Percentiles rank a stretch among this genome's conserved stretches.
Evolutionary conservation across 2,888 invertebrate species (phyloP).

Genomic region (Phania funesta): DNA sequence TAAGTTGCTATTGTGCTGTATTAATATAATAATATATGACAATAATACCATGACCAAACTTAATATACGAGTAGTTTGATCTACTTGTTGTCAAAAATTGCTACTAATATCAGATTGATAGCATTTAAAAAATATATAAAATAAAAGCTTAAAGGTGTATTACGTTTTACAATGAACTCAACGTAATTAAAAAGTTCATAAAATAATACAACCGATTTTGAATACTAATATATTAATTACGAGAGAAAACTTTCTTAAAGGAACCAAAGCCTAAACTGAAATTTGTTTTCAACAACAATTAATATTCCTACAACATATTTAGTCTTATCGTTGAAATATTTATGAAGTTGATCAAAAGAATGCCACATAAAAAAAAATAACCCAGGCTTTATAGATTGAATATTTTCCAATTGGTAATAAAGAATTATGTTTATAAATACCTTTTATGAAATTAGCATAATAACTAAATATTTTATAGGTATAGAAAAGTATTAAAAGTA

Average conservation of each 20-base stretch:
- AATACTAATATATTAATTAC: no score
- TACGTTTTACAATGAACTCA: no score
- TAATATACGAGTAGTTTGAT: no score
- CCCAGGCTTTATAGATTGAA: background rate
- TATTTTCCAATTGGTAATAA: background rate
- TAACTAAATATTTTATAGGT: constrained; percentile 39
- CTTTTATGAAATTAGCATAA: constrained; percentile 52
- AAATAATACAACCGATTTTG: no score
- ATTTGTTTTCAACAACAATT: constrained; percentile 33
- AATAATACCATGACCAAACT: no score
- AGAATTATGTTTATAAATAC: constrained; percentile 39
- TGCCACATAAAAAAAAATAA: background rate
- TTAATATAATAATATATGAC: no score
- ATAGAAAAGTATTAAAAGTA: background rate
- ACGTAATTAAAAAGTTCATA: no score
- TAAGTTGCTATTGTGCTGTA: no score
- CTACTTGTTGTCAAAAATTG: no score
- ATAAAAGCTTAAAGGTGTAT: no score
- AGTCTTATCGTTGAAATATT: constrained; percentile 56
- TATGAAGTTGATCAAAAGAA: constrained; percentile 32
- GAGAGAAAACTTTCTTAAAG: background rate
- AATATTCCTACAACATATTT: constrained; percentile 55
- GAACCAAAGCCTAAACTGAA: constrained; percentile 27
- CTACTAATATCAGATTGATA: no score
- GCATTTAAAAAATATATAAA: no score